Percentiles rank a stretch among this genome's conserved stretches.
Conservation (phyloP, 2,797 vertebrate species). For the Anableps anableps region DNA sequence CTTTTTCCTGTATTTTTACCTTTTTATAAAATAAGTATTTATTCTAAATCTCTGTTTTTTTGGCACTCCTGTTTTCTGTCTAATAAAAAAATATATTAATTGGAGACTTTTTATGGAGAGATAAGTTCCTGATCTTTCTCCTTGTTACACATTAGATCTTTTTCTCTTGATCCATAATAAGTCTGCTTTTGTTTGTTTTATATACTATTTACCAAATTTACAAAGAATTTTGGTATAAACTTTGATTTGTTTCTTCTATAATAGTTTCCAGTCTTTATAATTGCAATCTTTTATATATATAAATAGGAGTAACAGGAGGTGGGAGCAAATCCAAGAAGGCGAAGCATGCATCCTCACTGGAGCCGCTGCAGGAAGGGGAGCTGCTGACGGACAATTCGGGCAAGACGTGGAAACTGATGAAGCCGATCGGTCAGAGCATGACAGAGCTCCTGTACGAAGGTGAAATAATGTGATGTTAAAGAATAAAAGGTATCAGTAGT, state of each 20-base stretch:
- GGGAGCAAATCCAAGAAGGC: slow-evolving; percentile 74
- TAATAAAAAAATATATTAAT: neutral
- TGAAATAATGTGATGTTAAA: slow-evolving; percentile 42
- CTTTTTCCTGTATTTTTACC: neutral
- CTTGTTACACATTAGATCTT: neutral
- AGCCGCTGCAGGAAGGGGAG: slow-evolving; percentile 73
- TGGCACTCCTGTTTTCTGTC: neutral
- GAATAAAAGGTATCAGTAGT: neutral
- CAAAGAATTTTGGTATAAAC: neutral
- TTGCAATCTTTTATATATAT: neutral
- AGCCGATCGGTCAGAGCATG: slow-evolving; percentile 73
- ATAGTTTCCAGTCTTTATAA: neutral
- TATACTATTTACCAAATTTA: neutral
- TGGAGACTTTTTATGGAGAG: neutral
- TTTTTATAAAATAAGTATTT: neutral
- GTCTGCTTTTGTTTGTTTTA: neutral
- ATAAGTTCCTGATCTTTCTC: neutral
- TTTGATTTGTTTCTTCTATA: neutral
- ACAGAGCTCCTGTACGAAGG: slow-evolving; percentile 88
- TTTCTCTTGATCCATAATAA: neutral
- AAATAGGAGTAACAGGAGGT: slow-evolving; percentile 46
- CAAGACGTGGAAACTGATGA: slow-evolving; percentile 81
- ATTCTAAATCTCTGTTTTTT: neutral
- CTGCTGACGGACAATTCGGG: slow-evolving; percentile 83
- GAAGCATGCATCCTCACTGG: slow-evolving; percentile 55